Evolutionary conservation across 1,140 invertebrate genomes (phyloP), one percentile per base, ranked within the genome.

Genomic region (Pseudomyrmex flavicornis): DNA sequence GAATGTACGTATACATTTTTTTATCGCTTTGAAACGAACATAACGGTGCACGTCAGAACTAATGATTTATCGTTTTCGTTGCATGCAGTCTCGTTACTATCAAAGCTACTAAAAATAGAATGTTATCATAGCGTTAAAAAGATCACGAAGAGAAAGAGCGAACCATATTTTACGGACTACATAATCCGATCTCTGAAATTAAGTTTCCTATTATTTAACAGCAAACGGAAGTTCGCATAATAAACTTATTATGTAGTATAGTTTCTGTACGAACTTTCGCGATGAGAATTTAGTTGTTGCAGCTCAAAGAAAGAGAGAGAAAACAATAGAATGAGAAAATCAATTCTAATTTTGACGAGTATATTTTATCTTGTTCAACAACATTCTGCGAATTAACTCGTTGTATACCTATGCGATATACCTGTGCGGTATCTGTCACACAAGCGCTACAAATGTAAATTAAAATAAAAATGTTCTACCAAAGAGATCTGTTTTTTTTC

Each of bases 121-220:
- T 17, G n/a, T 17, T 20, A 59, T 59, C 22, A 61, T n/a, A 61
- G 20, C 58, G 20, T 61, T 13, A 12, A 35, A 65, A 35, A 35
- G 35, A 76, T 65, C 22, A 26, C 50, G 46, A 44, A 7, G 22
- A 75, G 20, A 75, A 75, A 63, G 46, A 65, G 0, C 1, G 12
- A 35, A 35, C 15, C 20, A n/a, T 35, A 75, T 76, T 65, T 76
- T 65, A 65, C n/a, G 12, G 22, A 54, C 48, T 35, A 26, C n/a
- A 65, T 76, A 44, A 76, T 76, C 2, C 15, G 20, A 62, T 62
- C 58, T 75, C 9, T 13, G 56, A 17, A 75, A 52, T 75, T 75
- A 65, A 76, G 44, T 52, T 65, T 65, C 46, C 15, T 65, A 65
- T 44, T 35, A 65, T 76, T 76, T 65, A 44, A 65, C 12, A 52